A percentile compares a stretch with the other conserved stretches of the same genome.
These are phyloP conservation scores for Mesocricetus auratus DNA, from an alignment of 2,113 vertebrate genomes.

Conservation along the genomic window DNA sequence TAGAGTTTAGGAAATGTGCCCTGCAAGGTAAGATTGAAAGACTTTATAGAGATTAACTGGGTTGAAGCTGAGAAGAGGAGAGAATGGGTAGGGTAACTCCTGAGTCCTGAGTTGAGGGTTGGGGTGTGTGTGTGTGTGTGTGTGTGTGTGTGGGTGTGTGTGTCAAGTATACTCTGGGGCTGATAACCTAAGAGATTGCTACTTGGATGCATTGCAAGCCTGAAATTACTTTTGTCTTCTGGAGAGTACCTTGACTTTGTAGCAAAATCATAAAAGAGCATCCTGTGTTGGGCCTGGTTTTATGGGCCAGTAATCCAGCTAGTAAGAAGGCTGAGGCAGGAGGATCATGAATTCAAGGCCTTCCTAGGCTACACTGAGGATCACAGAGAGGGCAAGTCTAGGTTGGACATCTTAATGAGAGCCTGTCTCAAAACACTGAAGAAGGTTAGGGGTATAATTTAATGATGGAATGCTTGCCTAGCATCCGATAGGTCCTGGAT, in stretches of 20 bases:
- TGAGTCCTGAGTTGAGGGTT: neutral
- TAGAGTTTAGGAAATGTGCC: neutral
- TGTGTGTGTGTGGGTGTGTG: too few species aligned
- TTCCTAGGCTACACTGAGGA: neutral
- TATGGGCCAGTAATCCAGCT: neutral
- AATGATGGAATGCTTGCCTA: neutral
- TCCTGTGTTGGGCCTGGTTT: neutral
- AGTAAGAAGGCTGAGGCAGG: neutral
- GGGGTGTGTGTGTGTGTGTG: neutral
- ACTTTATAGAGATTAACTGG: neutral
- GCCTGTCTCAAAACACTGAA: neutral
- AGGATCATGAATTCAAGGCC: neutral
- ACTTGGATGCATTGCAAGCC: neutral
- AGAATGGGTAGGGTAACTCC: too few species aligned
- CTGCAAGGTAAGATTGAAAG: neutral
- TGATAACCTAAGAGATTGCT: neutral
- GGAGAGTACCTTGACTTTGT: neutral
- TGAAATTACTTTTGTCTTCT: neutral
- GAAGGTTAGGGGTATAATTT: neutral
- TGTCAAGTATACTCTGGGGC: neutral
- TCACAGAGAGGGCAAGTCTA: neutral
- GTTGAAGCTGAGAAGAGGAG: neutral
- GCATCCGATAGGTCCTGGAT: neutral
- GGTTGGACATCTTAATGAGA: neutral
- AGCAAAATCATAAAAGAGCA: neutral